Conservation (phyloP, 2,797 vertebrate genomes). For the Sphenodon punctatus region DNA sequence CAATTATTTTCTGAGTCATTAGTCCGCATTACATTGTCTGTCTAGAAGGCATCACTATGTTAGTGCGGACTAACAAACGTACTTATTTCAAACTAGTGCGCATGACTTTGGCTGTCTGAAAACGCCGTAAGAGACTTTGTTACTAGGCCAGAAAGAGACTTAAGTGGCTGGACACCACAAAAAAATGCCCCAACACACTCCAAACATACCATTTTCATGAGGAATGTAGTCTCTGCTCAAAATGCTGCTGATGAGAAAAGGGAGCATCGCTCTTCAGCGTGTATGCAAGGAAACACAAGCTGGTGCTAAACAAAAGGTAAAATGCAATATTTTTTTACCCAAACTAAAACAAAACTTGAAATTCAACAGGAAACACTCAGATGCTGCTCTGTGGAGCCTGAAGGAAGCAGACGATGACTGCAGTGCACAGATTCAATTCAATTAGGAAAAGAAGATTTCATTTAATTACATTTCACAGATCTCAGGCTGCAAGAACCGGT, state of each 20-base stretch:
- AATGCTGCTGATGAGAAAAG: neutral
- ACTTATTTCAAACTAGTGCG: no score
- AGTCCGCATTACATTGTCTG: no score
- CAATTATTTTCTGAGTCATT: no score
- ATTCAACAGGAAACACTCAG: neutral
- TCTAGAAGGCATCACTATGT: no score
- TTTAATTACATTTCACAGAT: slow-evolving; percentile 47
- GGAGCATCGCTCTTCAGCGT: neutral
- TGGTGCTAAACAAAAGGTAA: neutral
- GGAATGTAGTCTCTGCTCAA: neutral
- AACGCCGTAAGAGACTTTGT: no score
- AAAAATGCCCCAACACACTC: no score
- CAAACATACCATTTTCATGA: neutral
- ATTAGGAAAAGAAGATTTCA: slow-evolving; percentile 50
- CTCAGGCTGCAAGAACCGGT: neutral
- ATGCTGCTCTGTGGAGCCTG: neutral
- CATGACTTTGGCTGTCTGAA: no score
- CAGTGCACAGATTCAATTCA: neutral
- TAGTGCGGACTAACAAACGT: no score
- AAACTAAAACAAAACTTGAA: neutral
- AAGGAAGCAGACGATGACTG: slow-evolving; percentile 20
- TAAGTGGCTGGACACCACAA: no score
- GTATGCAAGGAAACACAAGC: neutral
- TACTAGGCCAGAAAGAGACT: no score
- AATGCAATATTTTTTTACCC: neutral